Percentiles rank a stretch among this genome's conserved stretches.
Evolutionary conservation across 1,140 invertebrate genomes (phyloP).

Genomic region (Trichomalopsis sarcophagae): DNA sequence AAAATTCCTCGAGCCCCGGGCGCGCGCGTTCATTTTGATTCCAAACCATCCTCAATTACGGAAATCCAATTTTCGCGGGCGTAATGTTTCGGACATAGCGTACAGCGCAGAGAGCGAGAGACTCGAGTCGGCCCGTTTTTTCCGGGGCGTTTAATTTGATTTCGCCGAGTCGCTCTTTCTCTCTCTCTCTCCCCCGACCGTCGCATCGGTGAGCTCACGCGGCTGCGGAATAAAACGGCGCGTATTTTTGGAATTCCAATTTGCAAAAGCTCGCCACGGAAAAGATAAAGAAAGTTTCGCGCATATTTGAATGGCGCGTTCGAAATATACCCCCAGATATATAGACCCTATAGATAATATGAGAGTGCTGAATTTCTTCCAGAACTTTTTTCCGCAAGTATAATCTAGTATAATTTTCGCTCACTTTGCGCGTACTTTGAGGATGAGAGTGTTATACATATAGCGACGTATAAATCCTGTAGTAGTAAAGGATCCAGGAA

Average conservation of each 20-base stretch:
- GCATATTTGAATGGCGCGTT: conserved; percentile 18
- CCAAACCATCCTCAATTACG: not conserved
- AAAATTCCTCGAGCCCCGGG: not conserved
- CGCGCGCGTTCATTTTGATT: not conserved
- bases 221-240: not conserved
- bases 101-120: too few relatives aligned
- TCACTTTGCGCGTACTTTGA: not conserved
- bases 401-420: too few relatives aligned
- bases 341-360: too few relatives aligned
- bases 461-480: not conserved
- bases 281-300: conserved; percentile 32
- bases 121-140: conserved; percentile 1
- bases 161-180: not conserved
- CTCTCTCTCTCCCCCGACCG: not conserved
- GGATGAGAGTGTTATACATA: not conserved
- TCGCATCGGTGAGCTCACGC: not conserved
- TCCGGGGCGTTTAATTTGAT: conserved; percentile 29
- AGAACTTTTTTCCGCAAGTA: too few relatives aligned
- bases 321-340: conserved; percentile 10
- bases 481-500: not conserved
- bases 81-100: not conserved
- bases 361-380: too few relatives aligned
- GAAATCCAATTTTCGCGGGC: conserved; percentile 20
- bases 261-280: conserved; percentile 13
- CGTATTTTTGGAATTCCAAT: conserved; percentile 38